Evolutionary conservation across 2,888 invertebrate species (phyloP), one percentile per base, ranked within the genome.

Genomic region (Abrostola tripartita): DNA sequence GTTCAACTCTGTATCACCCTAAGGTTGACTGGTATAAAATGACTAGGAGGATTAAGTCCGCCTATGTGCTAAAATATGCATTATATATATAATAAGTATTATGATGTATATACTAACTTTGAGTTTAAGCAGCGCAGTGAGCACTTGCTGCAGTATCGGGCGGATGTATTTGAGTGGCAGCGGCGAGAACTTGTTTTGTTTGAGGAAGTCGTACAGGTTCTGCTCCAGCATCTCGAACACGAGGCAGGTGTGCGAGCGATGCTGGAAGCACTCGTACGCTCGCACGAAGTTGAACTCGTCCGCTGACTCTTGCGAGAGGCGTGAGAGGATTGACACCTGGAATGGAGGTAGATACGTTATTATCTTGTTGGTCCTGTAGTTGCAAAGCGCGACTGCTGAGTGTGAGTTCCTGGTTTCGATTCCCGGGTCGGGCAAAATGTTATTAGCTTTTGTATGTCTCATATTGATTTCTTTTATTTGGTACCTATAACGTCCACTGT

Each of bases 201-300:
- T 99, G 81, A 99, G 96, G 94, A 99, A 99, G 95, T 99, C 99
- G 94, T 99, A 99, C 79, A 99, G 96, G 95, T 99, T 99, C 95
- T 99, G 99, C 90, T 99, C 99, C 85, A 99, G 96, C 99, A 99
- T 99, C 95, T 99, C 99, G 92, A 99, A 99, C 88, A 99, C 99
- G 94, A 99, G 96, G 94, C 99, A 99, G 61, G 99, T 99, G 95
- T 99, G 99, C 91, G 98, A 99, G 93, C 99, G 99, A 95, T 99
- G 99, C 95, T 99, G 99, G 95, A 99, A 99, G 95, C 99, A 99
- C 94, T 99, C 99, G 95, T 98, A 99, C 53, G 99, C 99, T 77
- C 99, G 98, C 84, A 99, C 99, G 96, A 99, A 99, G 96, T 99
- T 99, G 96, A 98, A 99, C 95, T 99, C 99, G 95, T 99, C 99